Percentiles rank a stretch among this genome's conserved stretches.
phyloP scores from a whole-genome alignment of 2,888 invertebrate genomes.

The Petrolisthes manimaculis region DNA sequence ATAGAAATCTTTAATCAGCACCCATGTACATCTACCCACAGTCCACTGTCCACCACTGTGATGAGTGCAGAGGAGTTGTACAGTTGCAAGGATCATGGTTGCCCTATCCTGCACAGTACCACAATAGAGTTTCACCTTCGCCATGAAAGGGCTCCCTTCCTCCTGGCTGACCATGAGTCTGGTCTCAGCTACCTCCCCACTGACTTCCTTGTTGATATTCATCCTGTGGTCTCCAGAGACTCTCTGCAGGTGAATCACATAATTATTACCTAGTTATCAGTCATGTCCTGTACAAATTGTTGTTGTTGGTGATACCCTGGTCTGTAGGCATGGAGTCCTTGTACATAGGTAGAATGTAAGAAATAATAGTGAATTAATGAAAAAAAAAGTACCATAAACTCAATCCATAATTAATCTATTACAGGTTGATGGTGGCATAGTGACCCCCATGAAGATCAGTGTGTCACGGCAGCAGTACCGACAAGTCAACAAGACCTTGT shows the following conservation, averaged over 20 bases:
- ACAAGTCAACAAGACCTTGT: constrained; percentile 76
- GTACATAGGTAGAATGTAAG: background rate
- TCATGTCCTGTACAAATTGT: background rate
- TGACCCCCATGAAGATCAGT: constrained; percentile 87
- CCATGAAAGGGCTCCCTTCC: constrained; percentile 67
- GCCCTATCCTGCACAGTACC: constrained; percentile 89
- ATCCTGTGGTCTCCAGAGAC: constrained; percentile 46
- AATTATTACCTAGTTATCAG: background rate
- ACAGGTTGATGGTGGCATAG: constrained; percentile 81
- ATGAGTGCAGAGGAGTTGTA: constrained; percentile 80
- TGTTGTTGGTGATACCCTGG: background rate
- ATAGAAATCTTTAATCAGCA: background rate
- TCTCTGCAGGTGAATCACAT: constrained; percentile 45
- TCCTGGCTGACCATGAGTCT: constrained; percentile 69
- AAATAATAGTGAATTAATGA: background rate
- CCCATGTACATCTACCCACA: constrained; percentile 1
- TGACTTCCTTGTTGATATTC: constrained; percentile 66
- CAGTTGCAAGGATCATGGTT: constrained; percentile 79
- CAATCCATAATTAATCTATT: constrained; percentile 66
- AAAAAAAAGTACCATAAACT: background rate
- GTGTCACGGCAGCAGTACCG: constrained; percentile 89
- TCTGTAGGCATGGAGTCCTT: background rate
- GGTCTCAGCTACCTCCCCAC: constrained; percentile 60
- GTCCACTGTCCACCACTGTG: constrained; percentile 68
- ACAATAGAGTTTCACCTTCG: constrained; percentile 79